Base-by-base conservation (phyloP, 2,797 vertebrate species). In the Pantherophis vulpinus region DNA sequence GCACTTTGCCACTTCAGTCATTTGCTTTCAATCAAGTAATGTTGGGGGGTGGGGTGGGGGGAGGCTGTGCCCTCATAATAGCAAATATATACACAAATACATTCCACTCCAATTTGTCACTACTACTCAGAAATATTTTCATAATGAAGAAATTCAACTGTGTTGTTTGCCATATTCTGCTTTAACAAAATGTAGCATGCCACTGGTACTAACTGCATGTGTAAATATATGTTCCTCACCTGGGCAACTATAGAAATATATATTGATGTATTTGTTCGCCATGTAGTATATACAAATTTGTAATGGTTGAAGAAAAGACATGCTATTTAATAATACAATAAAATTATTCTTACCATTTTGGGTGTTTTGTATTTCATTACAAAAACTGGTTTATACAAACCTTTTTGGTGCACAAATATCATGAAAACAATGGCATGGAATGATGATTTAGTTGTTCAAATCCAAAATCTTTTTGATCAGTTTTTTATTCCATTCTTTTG, bases 281-380 rank as follows among this genome's bases (percentile, higher is more conserved):
- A 97, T 98, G 97, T 98, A 98, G 97, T 97, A 96, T 98, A 98
- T 98, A 97, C 98, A 98, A 90, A 97, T 98, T 98, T 98, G 98
- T 98, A 98, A 97, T 96, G 96, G 98, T 98, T 98, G 95, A 97
- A 97, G 95, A 96, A 96, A 98, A 97, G 95, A 98, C 97, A 97
- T 98, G 97, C 96, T 98, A 98, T 98, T 98, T 98, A 98, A 98
- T 98, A 98, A 98, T 97, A 98, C 98, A 99, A 99, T 99, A 99
- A 99, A 98, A 97, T 94, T 98, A 98, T 98, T 99, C 98, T 96
- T 98, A 98, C 97, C 98, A 98, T 93, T 97, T 98, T 96, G 95
- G 97, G 94, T 95, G 59, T 93, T 94, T 95, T 91, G 96, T 83
- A 94, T 96, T 97, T 60, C 89, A 92, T 92, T 92, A 93, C 92